phyloP scores from a whole-genome alignment of 1,140 invertebrate genomes.

The Brachionus calyciflorus region DNA sequence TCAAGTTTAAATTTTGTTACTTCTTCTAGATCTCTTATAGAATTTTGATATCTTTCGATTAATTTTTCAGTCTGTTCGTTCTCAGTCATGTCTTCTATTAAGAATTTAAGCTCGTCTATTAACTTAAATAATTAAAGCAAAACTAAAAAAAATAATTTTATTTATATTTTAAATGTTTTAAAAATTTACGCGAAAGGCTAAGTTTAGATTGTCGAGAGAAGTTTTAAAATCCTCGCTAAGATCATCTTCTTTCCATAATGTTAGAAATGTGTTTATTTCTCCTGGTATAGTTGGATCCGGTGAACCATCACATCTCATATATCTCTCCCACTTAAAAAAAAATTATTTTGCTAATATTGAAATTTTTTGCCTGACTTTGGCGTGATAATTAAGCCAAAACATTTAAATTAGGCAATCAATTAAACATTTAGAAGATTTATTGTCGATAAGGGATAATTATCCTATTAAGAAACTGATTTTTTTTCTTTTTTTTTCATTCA shows the following conservation, averaged over 20 bases:
- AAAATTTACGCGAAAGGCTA: constrained; percentile 5
- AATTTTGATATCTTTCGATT: constrained; percentile 50
- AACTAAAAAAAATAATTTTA: constrained; percentile 6
- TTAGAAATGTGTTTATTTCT: constrained; percentile 60
- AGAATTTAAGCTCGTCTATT: constrained; percentile 54
- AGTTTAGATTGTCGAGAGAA: constrained; percentile 51
- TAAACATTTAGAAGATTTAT: no score
- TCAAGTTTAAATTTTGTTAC: constrained; percentile 56
- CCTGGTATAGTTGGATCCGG: constrained; percentile 57
- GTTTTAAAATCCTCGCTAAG: constrained; percentile 51
- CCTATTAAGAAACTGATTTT: no score
- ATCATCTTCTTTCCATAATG: constrained; percentile 53
- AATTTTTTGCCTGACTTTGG: no score
- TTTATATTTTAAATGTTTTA: not conserved
- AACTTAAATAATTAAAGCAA: constrained; percentile 50
- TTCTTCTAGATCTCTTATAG: constrained; percentile 54
- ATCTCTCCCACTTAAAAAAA: constrained; percentile 56
- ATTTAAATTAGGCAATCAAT: no score
- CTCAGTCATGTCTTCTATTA: constrained; percentile 49
- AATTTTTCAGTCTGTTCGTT: not conserved
- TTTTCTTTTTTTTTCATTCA: no score
- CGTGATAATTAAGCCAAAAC: no score
- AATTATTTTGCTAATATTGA: no score
- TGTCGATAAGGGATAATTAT: no score
- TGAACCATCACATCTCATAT: constrained; percentile 59